Evolutionary conservation across 1,140 invertebrate species (phyloP).

Genomic region (Myzus persicae): DNA sequence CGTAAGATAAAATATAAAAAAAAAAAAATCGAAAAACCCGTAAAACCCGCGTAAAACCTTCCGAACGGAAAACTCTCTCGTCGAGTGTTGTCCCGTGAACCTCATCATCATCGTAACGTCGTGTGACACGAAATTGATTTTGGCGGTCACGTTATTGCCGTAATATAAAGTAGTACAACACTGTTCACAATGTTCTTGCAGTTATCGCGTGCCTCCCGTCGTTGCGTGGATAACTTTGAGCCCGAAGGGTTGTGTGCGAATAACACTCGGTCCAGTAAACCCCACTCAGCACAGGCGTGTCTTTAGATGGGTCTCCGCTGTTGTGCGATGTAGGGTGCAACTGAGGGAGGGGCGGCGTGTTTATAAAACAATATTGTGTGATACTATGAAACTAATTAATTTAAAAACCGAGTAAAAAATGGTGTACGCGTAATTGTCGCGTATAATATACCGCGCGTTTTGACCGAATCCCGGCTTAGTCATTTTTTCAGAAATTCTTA

Average conservation of each 20-base stretch:
- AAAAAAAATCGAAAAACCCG: neutral
- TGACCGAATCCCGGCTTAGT: too few relatives aligned
- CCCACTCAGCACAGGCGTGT: neutral
- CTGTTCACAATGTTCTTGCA: neutral
- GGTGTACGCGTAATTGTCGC: too few relatives aligned
- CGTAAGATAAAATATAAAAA: neutral
- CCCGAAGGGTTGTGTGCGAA: neutral
- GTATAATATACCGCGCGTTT: too few relatives aligned
- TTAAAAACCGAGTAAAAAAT: too few relatives aligned
- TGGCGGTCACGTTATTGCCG: neutral
- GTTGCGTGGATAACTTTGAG: neutral
- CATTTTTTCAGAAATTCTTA: too few relatives aligned
- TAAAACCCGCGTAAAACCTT: conserved; percentile 14
- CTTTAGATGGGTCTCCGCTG: too few relatives aligned
- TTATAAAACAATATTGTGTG: too few relatives aligned
- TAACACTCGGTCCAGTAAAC: neutral
- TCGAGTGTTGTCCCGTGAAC: neutral
- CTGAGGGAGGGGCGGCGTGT: too few relatives aligned
- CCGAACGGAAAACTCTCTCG: neutral
- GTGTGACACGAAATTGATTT: neutral
- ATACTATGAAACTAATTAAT: too few relatives aligned
- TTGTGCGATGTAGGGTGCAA: too few relatives aligned
- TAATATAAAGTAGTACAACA: neutral
- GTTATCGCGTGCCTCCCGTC: neutral
- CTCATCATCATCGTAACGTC: neutral